These are phyloP conservation scores for Daubentonia madagascariensis DNA, from an alignment of 2,113 vertebrate genomes.

Conservation along the genomic window DNA sequence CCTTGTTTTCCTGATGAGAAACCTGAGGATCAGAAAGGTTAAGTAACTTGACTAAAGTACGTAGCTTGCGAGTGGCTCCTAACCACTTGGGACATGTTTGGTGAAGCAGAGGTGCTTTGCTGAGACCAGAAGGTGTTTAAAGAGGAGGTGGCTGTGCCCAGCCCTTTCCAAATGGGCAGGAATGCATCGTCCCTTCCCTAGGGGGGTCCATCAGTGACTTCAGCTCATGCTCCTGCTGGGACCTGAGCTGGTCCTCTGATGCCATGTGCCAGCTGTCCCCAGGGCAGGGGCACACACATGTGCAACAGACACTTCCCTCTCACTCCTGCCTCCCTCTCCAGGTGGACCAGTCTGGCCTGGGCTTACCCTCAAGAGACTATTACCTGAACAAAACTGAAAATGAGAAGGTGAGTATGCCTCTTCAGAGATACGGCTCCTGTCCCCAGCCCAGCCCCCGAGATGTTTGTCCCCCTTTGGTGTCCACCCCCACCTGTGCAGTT, in stretches of 20 bases:
- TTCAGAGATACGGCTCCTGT: background rate
- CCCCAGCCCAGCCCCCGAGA: accelerated
- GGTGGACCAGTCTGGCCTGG: conserved; percentile 96
- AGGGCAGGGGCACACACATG: accelerated
- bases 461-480: accelerated
- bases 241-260: background rate
- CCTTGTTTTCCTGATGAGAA: background rate
- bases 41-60: background rate
- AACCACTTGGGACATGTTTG: background rate
- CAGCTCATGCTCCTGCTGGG: background rate
- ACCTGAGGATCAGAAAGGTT: background rate
- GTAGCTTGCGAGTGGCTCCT: background rate
- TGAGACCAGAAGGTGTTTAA: background rate
- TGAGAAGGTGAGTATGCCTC: conserved; percentile 87
- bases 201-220: background rate
- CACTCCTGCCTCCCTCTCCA: conserved; percentile 53
- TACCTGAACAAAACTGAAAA: conserved; percentile 98
- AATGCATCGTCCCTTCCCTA: background rate
- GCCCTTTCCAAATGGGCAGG: background rate
- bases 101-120: background rate
- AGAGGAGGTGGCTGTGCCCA: background rate
- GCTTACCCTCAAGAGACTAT: conserved; percentile 94
- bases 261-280: background rate
- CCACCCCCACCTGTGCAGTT: background rate
- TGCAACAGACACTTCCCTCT: accelerated